Conservation (phyloP, 2,113 vertebrate species). For the Cnemophilus loriae region DNA sequence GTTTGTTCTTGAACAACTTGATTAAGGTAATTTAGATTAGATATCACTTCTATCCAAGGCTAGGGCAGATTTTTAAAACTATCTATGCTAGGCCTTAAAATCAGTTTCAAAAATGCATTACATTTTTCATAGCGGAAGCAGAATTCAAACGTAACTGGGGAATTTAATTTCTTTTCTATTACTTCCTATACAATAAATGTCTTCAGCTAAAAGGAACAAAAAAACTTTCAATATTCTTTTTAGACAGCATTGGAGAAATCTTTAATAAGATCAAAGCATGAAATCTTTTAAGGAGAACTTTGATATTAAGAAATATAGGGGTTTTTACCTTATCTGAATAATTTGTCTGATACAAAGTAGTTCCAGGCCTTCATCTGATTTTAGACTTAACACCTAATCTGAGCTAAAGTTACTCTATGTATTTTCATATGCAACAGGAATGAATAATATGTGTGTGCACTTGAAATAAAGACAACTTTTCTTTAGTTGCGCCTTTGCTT, state of each 20-base stretch:
- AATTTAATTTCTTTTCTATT: neutral
- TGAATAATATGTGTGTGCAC: neutral
- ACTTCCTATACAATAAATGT: neutral
- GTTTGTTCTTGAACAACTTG: neutral
- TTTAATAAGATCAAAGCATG: neutral
- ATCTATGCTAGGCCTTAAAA: neutral
- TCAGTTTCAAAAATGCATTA: neutral
- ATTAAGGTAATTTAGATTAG: neutral
- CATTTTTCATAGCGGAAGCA: neutral
- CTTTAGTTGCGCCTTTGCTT: neutral
- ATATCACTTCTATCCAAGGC: neutral
- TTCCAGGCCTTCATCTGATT: neutral
- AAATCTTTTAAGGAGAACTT: neutral
- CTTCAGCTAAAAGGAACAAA: neutral
- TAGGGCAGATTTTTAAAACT: neutral
- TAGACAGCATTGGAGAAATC: neutral
- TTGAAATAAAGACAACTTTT: neutral
- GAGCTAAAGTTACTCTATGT: neutral
- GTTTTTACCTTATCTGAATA: neutral
- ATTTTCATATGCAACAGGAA: neutral
- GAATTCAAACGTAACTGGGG: neutral
- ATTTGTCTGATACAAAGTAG: neutral
- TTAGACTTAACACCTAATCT: neutral
- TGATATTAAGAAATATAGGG: neutral
- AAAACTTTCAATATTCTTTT: neutral